A percentile compares a stretch with the other conserved stretches of the same genome.
Conservation (phyloP, 2,113 vertebrate genomes). For the Tragelaphus scriptus region DNA sequence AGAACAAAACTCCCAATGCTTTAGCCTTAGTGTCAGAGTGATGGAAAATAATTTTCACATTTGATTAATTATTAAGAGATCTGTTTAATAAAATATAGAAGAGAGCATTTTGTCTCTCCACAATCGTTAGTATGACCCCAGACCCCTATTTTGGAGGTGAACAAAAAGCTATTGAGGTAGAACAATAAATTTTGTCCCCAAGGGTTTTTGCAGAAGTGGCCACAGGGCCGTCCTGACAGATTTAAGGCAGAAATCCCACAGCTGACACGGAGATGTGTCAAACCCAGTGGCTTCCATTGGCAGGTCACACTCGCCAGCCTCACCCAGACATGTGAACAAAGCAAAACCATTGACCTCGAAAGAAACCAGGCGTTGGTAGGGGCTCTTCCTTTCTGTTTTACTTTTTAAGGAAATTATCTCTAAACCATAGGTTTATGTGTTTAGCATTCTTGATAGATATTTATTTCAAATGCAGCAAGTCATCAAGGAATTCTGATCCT, state of each 20-base stretch:
- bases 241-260: constrained; percentile 59
- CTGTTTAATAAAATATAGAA: constrained; percentile 73
- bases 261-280: background rate
- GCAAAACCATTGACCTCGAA: background rate
- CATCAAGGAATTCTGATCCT: background rate
- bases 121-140: constrained; percentile 57
- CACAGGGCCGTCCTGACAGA: constrained; percentile 44
- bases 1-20: background rate
- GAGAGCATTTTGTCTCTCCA: constrained; percentile 61
- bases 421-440: background rate
- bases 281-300: background rate
- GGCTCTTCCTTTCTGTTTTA: background rate
- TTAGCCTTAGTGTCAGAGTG: constrained; percentile 58
- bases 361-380: background rate
- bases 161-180: constrained; percentile 64
- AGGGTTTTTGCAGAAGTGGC: constrained; percentile 52
- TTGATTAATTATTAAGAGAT: constrained; percentile 77
- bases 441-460: background rate
- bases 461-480: background rate
- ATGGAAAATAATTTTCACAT: constrained; percentile 72
- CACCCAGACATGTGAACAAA: background rate
- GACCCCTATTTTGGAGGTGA: constrained; percentile 66
- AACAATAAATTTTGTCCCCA: constrained; percentile 69
- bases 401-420: background rate
- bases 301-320: background rate